Percentiles rank a stretch among this genome's conserved stretches.
Evolutionary conservation across 2,888 invertebrate genomes (phyloP).

Genomic region (Phragmatobia fuliginosa): DNA sequence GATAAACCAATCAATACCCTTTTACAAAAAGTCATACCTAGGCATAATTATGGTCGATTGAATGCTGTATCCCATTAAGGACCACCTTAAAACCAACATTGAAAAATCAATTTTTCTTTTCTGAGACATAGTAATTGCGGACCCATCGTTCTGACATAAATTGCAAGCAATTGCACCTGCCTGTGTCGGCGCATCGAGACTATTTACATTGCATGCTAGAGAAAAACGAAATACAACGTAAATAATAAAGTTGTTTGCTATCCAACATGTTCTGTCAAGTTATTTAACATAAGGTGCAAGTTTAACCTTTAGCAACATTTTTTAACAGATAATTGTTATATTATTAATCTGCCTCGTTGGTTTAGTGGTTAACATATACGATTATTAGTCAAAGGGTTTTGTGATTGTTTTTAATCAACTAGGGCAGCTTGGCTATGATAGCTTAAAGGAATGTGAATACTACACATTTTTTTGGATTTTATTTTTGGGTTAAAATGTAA

Average conservation of each 20-base stretch:
- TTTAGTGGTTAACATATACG: no score
- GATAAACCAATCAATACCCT: conserved; percentile 30
- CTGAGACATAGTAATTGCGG: conserved; percentile 77
- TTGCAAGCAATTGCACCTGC: conserved; percentile 81
- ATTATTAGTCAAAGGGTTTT: no score
- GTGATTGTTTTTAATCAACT: no score
- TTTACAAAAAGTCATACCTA: conserved; percentile 25
- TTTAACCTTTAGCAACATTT: conserved; percentile 29
- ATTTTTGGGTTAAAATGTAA: no score
- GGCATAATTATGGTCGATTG: conserved; percentile 32
- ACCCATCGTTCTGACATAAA: conserved; percentile 71
- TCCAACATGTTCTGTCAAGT: conserved; percentile 52
- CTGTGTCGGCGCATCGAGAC: conserved; percentile 58
- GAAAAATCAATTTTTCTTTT: conserved; percentile 80
- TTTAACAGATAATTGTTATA: no score
- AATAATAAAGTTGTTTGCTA: conserved; percentile 48
- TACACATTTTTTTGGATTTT: background rate
- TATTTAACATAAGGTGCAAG: conserved; percentile 49
- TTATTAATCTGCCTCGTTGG: no score
- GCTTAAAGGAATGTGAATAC: background rate
- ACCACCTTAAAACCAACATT: conserved; percentile 76
- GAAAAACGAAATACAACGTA: conserved; percentile 32
- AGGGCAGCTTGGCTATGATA: no score
- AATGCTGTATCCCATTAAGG: conserved; percentile 41
- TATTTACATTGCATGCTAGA: conserved; percentile 68